Base-by-base conservation (phyloP, 2,113 vertebrate species). In the Malurus elegans region DNA sequence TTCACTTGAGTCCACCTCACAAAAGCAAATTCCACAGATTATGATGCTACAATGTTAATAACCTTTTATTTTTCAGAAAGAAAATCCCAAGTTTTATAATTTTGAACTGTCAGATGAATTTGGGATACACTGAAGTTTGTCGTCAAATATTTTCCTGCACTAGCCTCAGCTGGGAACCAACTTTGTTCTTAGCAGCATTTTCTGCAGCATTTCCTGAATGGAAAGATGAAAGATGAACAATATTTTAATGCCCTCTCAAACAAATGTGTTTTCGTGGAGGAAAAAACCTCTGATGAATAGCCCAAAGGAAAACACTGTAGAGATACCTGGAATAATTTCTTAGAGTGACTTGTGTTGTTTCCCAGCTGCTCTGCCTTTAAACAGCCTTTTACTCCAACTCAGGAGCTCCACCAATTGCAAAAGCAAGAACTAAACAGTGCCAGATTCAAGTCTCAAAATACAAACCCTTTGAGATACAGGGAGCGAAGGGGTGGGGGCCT, bases 321-420 rank as follows among this genome's bases (percentile, higher is more conserved):
- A 64, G 38, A 87, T 73, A 88, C 42, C 26, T 61, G 50, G 57
- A 74, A 62, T 78, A 26, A 66, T 66, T 92, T 83, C 47, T 61
- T 70, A 60, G 62, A 79, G 44, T n/a, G n/a, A 23, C 26, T 84
- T 81, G 31, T 60, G 10, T 26, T 90, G 69, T 64, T 90, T 92
- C 72, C 65, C 48, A 84, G 61, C 72, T 96, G 85, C 45, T 86
- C 56, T 90, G 36, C 53, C 45, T 95, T 85, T 76, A 51, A 78
- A 76, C 4, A 70, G 32, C 17, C 78, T 58, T 38, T 48, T 86
- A 38, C 60, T 44, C 44, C 36, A 75, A 19, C 86, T 83, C 82
- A 72, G 72, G 72, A 79, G 53, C 93, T 97, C 69, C 75, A 95
- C 82, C 93, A 91, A 11, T 79, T 93, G 72, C 84, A 72, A 90